phyloP scores from a whole-genome alignment of 1,140 invertebrate genomes.

The Mactra quadrangularis region DNA sequence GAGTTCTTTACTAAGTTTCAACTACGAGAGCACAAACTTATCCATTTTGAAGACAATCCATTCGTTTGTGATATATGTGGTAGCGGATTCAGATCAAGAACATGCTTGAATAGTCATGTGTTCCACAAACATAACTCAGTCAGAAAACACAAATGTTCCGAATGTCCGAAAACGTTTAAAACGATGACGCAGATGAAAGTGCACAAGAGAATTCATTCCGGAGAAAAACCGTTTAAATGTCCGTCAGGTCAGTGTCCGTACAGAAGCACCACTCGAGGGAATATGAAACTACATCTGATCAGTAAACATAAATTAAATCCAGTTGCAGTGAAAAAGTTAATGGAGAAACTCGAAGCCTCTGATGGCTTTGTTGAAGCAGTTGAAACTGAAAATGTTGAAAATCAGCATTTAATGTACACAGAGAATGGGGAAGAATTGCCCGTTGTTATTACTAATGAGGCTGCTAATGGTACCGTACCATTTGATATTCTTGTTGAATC shows the following conservation, averaged over 20 bases:
- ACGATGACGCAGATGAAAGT: slow-evolving; percentile 99
- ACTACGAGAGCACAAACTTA: slow-evolving; percentile 72
- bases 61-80: slow-evolving; percentile 78
- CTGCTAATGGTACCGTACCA: neutral
- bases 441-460: neutral
- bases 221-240: slow-evolving; percentile 94
- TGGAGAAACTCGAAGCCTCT: slow-evolving; percentile 55
- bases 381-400: neutral
- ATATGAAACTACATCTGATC: slow-evolving; percentile 75
- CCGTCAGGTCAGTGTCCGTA: slow-evolving; percentile 92
- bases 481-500: slow-evolving; percentile 25
- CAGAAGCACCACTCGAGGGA: slow-evolving; percentile 74
- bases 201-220: slow-evolving; percentile 98
- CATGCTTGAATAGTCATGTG: slow-evolving; percentile 75
- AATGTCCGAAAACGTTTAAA: slow-evolving; percentile 98
- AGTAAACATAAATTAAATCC: slow-evolving; percentile 70
- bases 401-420: neutral
- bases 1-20: slow-evolving; percentile 77
- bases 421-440: neutral
- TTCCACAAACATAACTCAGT: slow-evolving; percentile 73
- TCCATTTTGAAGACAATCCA: slow-evolving; percentile 71
- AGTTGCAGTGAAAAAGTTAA: slow-evolving; percentile 63
- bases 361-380: neutral
- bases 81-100: slow-evolving; percentile 73
- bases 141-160: slow-evolving; percentile 92